Conservation (phyloP, 2,797 vertebrate genomes). For the Coilia nasus region DNA sequence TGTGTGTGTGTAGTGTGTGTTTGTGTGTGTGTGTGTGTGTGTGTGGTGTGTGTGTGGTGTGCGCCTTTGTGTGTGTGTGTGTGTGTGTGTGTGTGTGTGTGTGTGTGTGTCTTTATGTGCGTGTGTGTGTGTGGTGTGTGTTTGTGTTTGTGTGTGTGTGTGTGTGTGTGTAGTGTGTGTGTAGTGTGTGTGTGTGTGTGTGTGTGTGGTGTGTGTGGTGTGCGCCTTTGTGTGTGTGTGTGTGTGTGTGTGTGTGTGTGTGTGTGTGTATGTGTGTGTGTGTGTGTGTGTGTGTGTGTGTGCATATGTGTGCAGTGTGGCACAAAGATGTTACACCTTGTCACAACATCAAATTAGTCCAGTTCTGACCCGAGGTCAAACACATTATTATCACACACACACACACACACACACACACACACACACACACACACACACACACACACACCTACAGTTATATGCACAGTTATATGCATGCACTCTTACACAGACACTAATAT, state of each 20-base stretch:
- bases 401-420: neutral
- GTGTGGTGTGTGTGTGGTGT: neutral
- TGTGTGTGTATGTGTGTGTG: slow-evolving; percentile 5
- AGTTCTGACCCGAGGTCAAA: neutral
- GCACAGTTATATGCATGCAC: neutral
- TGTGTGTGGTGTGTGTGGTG: neutral
- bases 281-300: neutral
- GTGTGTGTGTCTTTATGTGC: neutral
- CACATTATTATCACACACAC: neutral
- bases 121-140: neutral
- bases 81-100: neutral
- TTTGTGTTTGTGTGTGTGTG: neutral
- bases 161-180: neutral
- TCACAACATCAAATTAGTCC: neutral
- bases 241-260: neutral
- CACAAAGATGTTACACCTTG: slow-evolving; percentile 26
- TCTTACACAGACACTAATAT: too few relatives aligned
- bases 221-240: neutral
- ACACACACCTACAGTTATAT: neutral
- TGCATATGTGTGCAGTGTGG: neutral
- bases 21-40: neutral
- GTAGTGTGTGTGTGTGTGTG: neutral
- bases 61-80: neutral
- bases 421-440: neutral
- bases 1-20: slow-evolving; percentile 10